Percentiles rank a stretch among this genome's conserved stretches.
phyloP scores from a whole-genome alignment of 2,888 invertebrate genomes.

The Ctenicera cuprea region DNA sequence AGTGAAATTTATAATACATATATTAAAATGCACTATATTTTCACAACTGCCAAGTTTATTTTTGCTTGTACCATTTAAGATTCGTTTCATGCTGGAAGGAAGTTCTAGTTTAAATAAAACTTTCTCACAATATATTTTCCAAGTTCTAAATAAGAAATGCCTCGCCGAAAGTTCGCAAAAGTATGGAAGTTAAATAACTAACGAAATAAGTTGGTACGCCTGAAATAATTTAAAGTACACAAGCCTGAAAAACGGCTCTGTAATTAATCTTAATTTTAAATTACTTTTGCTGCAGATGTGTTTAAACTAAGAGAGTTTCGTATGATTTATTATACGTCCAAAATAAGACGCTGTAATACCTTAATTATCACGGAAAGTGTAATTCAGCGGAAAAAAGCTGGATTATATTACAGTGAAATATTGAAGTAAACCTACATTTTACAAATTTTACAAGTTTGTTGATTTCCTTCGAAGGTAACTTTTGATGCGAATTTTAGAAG shows the following conservation, averaged over 20 bases:
- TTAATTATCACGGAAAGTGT: slow-evolving; percentile 45
- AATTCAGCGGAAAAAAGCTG: slow-evolving; percentile 41
- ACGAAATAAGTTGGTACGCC: slow-evolving; percentile 59
- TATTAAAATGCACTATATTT: slow-evolving; percentile 33
- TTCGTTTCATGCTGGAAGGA: slow-evolving; percentile 21
- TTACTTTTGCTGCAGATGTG: slow-evolving; percentile 62
- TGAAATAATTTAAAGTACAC: slow-evolving; percentile 62
- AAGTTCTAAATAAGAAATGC: slow-evolving; percentile 55
- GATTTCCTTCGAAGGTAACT: slow-evolving; percentile 13
- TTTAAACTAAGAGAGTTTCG: slow-evolving; percentile 50
- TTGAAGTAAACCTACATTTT: neutral
- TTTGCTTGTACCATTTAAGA: slow-evolving; percentile 11
- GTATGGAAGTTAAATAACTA: slow-evolving; percentile 61
- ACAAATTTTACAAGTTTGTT: slow-evolving; percentile 21
- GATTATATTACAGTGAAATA: neutral
- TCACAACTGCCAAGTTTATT: slow-evolving; percentile 3
- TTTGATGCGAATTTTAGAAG: too few relatives aligned
- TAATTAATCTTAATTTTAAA: slow-evolving; percentile 72
- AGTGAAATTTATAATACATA: slow-evolving; percentile 39
- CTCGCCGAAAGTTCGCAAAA: slow-evolving; percentile 48
- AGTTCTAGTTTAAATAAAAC: slow-evolving; percentile 37
- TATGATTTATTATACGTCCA: slow-evolving; percentile 54
- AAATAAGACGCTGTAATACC: slow-evolving; percentile 46
- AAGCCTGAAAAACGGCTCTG: slow-evolving; percentile 66
- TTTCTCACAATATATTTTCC: slow-evolving; percentile 52